Base-by-base conservation (phyloP, 2,113 vertebrate species). In the Speoplatyrhinus poulsoni region DNA sequence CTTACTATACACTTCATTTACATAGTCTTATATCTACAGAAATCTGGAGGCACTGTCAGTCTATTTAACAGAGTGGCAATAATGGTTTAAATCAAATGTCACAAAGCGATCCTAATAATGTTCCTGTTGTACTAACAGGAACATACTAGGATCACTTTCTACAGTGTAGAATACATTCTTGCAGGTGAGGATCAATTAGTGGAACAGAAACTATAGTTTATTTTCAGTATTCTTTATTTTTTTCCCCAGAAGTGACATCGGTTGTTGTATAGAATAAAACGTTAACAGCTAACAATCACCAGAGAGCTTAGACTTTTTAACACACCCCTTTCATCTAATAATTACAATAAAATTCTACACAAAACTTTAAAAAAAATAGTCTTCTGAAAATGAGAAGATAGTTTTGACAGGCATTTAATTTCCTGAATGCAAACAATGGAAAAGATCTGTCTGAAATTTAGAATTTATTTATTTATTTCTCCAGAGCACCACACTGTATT, bases 221-320 rank as follows among this genome's bases (percentile, higher is more conserved):
- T 41, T 5, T 26, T 55, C 16, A 67, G 19, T 62, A 47, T 26
- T 26, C 26, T 26, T 26, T 13, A 55, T 60, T 56, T 57, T 12
- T 55, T 64, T 79, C n/a, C 26, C 26, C 26, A 26, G 26, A 26
- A 26, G 26, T 26, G 26, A 70, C 70, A 72, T 70, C 67, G 55
- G 58, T 74, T 58, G 60, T 46, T 54, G 8, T 58, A 33, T 19
- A 77, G n/a, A 76, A 50, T 1, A 65, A 15, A 26, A 69, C 46
- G 13, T 56, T 36, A 16, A 16, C n/a, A 26, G 3, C 49, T 48
- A n/a, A 47, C 47, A 12, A 52, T 17, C 56, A 17, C 62, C 54
- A 60, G 16, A 65, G 16, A 65, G 26, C 15, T 52, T 75, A 46
- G 57, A 17, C 53, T 9, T 10, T 46, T 15, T 9, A 26, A 60